Conservation (phyloP, 2,113 vertebrate species). For the Lampris megalopsis region DNA sequence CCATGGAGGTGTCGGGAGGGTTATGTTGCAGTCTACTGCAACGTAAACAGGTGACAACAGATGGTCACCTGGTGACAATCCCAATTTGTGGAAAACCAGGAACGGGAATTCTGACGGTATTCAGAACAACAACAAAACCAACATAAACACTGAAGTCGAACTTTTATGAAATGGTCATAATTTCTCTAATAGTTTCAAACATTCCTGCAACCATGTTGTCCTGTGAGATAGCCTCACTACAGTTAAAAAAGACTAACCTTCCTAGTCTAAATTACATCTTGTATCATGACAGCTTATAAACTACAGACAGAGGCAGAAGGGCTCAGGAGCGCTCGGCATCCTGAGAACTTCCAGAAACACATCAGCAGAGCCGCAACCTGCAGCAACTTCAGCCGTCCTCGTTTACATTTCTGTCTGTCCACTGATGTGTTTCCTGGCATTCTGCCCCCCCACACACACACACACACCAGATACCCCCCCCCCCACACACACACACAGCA, state of each 20-base stretch:
- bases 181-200: constrained; percentile 76
- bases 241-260: constrained; percentile 75
- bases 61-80: constrained; percentile 13
- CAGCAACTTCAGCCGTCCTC: constrained; percentile 46
- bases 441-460: constrained; percentile 30
- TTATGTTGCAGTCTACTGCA: constrained; percentile 44
- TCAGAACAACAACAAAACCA: constrained; percentile 11
- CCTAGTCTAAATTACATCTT: constrained; percentile 65
- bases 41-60: constrained; percentile 25
- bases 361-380: constrained; percentile 36
- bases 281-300: constrained; percentile 70
- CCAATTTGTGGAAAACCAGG: constrained; percentile 35
- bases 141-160: constrained; percentile 46
- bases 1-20: constrained; percentile 34
- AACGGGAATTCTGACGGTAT: constrained; percentile 21
- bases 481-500: constrained; percentile 15
- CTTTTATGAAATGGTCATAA: constrained; percentile 61
- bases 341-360: constrained; percentile 68
- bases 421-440: constrained; percentile 23
- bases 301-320: constrained; percentile 59
- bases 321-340: constrained; percentile 54
- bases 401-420: constrained; percentile 66
- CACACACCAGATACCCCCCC: not conserved
- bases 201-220: constrained; percentile 66
- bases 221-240: constrained; percentile 70